Evolutionary conservation across 2,888 invertebrate genomes (phyloP).

Genomic region (Yponomeuta sedellus): DNA sequence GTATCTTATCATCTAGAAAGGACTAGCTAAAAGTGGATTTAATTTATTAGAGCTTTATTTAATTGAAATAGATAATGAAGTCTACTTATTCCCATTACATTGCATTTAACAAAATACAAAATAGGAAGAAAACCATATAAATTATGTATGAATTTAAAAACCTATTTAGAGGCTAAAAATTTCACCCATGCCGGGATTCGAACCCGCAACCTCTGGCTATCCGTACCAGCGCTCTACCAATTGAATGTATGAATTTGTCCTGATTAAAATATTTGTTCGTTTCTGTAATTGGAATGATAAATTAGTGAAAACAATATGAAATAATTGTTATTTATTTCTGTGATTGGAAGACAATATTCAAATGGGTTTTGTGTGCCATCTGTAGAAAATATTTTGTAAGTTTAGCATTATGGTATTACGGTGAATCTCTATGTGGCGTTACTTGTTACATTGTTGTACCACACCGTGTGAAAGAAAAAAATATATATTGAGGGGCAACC

Average conservation of each 20-base stretch:
- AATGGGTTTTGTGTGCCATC: neutral
- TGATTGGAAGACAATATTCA: neutral
- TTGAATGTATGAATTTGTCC: too few relatives aligned
- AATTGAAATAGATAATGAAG: neutral
- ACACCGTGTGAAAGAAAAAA: neutral
- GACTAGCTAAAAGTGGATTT: neutral
- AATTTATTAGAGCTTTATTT: neutral
- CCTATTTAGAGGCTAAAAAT: too few relatives aligned
- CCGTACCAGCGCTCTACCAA: too few relatives aligned
- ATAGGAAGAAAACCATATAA: neutral
- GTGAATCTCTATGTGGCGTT: neutral
- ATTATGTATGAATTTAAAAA: too few relatives aligned
- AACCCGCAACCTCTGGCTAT: too few relatives aligned
- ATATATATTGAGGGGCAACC: too few relatives aligned
- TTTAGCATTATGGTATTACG: neutral
- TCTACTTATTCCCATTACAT: neutral
- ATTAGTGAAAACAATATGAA: too few relatives aligned
- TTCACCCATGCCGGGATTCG: too few relatives aligned
- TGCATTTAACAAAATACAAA: neutral
- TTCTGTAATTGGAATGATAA: too few relatives aligned
- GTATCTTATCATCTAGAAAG: constrained; percentile 16
- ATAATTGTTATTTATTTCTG: neutral
- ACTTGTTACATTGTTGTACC: neutral
- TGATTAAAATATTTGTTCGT: too few relatives aligned
- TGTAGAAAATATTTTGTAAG: neutral